Conservation (phyloP, 2,888 invertebrate species). For the Pristionchus exspectatus region DNA sequence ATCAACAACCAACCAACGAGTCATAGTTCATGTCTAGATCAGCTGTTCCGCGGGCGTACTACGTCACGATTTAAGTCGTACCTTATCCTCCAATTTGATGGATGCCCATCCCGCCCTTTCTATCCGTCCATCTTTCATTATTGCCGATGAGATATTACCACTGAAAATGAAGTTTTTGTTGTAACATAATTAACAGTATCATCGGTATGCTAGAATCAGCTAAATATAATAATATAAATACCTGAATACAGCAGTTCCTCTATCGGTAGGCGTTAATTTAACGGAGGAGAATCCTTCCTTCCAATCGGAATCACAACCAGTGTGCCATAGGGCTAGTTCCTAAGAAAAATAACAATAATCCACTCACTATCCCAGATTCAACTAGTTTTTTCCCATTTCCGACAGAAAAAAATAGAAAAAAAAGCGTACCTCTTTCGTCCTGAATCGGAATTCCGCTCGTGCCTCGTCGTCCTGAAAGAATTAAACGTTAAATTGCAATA, state of each 20-base stretch:
- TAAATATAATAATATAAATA: not conserved
- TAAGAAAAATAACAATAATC: slow-evolving; percentile 29
- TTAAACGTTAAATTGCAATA: no score
- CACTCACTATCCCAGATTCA: not conserved
- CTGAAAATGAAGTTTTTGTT: slow-evolving; percentile 55
- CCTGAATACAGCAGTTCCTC: slow-evolving; percentile 72
- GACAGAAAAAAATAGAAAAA: not conserved
- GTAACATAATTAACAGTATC: not conserved
- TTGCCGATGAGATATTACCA: slow-evolving; percentile 63
- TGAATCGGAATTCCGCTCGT: slow-evolving; percentile 71
- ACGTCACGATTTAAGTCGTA: not conserved
- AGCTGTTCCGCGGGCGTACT: no score
- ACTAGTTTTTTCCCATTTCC: not conserved
- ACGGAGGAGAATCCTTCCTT: slow-evolving; percentile 74
- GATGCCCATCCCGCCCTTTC: slow-evolving; percentile 77
- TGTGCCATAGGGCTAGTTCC: slow-evolving; percentile 69
- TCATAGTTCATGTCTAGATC: no score
- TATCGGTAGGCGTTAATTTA: slow-evolving; percentile 66
- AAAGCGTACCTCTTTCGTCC: slow-evolving; percentile 66
- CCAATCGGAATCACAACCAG: slow-evolving; percentile 76
- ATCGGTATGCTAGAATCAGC: not conserved
- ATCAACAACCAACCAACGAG: no score
- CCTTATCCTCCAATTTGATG: slow-evolving; percentile 72
- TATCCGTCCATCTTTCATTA: slow-evolving; percentile 73
- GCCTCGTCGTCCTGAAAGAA: slow-evolving; percentile 67